Evolutionary conservation across 2,888 invertebrate species (phyloP).

Genomic region (Gnatocerus cornutus): DNA sequence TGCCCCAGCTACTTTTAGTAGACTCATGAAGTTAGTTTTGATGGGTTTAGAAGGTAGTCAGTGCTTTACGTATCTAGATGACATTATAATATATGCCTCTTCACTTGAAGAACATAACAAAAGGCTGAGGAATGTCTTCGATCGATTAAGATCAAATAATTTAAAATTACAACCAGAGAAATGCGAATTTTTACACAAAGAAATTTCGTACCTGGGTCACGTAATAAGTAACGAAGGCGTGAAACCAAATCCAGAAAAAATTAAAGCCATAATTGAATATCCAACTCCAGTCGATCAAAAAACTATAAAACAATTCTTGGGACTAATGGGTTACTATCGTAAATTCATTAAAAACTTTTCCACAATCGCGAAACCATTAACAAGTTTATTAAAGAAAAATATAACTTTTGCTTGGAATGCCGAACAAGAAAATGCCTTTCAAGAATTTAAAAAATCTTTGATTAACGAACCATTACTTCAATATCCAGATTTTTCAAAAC

Average conservation of each 20-base stretch:
- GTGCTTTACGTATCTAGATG: slow-evolving; percentile 65
- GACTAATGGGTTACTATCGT: slow-evolving; percentile 65
- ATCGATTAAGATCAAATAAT: slow-evolving; percentile 37
- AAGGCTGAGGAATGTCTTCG: slow-evolving; percentile 47
- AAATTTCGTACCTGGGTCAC: slow-evolving; percentile 62
- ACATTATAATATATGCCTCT: slow-evolving; percentile 60
- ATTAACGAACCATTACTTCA: slow-evolving; percentile 17
- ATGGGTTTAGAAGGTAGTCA: slow-evolving; percentile 54
- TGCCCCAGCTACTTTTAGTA: slow-evolving; percentile 58
- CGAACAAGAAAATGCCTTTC: slow-evolving; percentile 39
- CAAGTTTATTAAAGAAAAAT: slow-evolving; percentile 47
- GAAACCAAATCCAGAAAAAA: slow-evolving; percentile 56
- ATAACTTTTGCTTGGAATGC: slow-evolving; percentile 43
- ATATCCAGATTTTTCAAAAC: slow-evolving; percentile 11
- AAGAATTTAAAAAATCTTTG: slow-evolving; percentile 39
- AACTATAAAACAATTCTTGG: slow-evolving; percentile 60
- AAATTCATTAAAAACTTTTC: slow-evolving; percentile 65
- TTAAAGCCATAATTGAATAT: slow-evolving; percentile 35
- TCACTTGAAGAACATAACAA: slow-evolving; percentile 56
- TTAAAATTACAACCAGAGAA: slow-evolving; percentile 51
- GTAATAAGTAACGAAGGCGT: slow-evolving; percentile 57
- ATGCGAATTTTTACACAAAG: slow-evolving; percentile 51
- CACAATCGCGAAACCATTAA: slow-evolving; percentile 59
- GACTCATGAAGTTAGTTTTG: slow-evolving; percentile 60
- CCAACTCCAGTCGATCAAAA: slow-evolving; percentile 37